Evolutionary conservation across 2,888 invertebrate species (phyloP), one percentile per base, ranked within the genome.

Genomic region (Bombyx huttoni): DNA sequence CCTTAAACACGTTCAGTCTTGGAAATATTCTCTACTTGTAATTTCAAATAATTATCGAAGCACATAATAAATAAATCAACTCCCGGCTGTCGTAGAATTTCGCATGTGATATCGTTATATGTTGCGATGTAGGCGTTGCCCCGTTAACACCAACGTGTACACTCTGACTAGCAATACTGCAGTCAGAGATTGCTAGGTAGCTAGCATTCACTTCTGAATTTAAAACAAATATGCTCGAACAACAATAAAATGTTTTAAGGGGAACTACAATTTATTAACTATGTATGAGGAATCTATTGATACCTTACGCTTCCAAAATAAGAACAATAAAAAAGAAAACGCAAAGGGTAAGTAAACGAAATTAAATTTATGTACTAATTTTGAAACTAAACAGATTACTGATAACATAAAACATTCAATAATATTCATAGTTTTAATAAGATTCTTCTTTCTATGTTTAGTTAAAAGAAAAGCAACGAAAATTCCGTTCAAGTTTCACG

Each of bases 171-270:
- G 64, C 58, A 58, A 54, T 53, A 52, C 58, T 58, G 54, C 49
- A 53, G 57, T 55, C 56, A 55, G 55, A 57, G 62, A 60, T 59
- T 58, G 54, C 53, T 58, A 49, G 46, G 34, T 50, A 40, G 40
- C 40, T 40, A 40, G 2, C 7, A 12, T 24, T 24, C 24, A 24
- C 24, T 24, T 24, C 24, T 24, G 24, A 24, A 24, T 24, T 24
- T 14, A 47, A 47, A 47, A 13, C 8, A 47, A 13, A 13, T 2
- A n/a, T 5, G 46, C 7, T n/a, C 7, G 46, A n/a, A 46, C 13
- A 13, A n/a, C 3, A n/a, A n/a, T n/a, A n/a, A 46, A 46, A 46
- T 13, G 46, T 5, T 3, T 24, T 24, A 24, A 1, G 3, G 2
- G 24, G 2, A 24, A 3, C 24, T 24, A 24, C 24, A 24, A 24